Percentiles rank a stretch among this genome's conserved stretches.
Conservation (phyloP, 2,888 invertebrate genomes). For the Tachina fera region DNA sequence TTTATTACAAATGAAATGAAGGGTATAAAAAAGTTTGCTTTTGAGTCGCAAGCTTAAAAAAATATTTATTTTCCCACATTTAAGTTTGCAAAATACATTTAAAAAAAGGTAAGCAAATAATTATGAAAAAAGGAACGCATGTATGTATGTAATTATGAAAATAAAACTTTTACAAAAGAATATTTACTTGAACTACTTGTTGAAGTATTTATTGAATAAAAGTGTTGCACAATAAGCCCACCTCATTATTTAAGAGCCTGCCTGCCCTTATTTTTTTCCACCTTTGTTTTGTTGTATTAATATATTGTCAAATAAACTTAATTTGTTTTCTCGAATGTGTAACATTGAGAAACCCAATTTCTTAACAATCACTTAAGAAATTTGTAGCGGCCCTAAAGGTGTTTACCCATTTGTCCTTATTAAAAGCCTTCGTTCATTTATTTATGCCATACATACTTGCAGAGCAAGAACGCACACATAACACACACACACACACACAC, state of each 20-base stretch:
- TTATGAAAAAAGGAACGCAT: too few relatives aligned
- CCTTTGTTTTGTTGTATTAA: not conserved
- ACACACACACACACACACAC: slow-evolving; percentile 6
- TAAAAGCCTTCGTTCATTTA: slow-evolving; percentile 19
- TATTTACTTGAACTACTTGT: slow-evolving; percentile 10
- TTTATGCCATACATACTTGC: not conserved
- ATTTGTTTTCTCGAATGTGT: slow-evolving; percentile 33
- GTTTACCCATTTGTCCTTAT: slow-evolving; percentile 38
- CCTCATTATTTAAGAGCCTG: slow-evolving; percentile 21
- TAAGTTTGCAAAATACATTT: too few relatives aligned
- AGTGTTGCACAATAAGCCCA: slow-evolving; percentile 35
- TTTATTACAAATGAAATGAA: too few relatives aligned
- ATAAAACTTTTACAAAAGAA: not conserved
- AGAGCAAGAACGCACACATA: not conserved
- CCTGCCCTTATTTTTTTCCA: slow-evolving; percentile 58
- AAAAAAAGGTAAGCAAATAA: too few relatives aligned
- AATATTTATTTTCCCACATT: too few relatives aligned
- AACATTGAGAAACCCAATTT: slow-evolving; percentile 68
- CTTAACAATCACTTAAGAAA: slow-evolving; percentile 67
- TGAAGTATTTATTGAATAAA: not conserved
- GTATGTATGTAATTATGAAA: too few relatives aligned
- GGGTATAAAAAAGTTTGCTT: too few relatives aligned
- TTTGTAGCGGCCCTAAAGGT: slow-evolving; percentile 64
- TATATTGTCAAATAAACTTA: slow-evolving; percentile 49
- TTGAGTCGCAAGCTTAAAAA: too few relatives aligned